A percentile compares a stretch with the other conserved stretches of the same genome.
These are phyloP conservation scores for Neotragus pygmaeus DNA, from an alignment of 2,113 vertebrate species.

Conservation along the genomic window DNA sequence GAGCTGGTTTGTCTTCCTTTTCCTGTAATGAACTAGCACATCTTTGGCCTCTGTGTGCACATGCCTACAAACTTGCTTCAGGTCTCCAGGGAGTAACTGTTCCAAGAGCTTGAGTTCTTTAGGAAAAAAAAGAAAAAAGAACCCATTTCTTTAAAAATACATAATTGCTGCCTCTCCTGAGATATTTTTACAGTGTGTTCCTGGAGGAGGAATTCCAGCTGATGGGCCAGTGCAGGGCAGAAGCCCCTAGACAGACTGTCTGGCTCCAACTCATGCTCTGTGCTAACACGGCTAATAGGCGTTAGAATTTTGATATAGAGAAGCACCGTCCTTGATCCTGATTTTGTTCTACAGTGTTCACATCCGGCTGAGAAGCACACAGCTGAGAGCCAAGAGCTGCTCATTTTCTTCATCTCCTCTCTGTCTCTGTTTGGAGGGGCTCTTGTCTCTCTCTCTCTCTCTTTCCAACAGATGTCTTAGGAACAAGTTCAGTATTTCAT, in stretches of 20 bases:
- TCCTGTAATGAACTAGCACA: neutral
- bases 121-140: neutral
- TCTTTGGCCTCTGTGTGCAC: neutral
- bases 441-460: neutral
- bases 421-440: neutral
- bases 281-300: constrained; percentile 65
- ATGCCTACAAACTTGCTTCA: neutral
- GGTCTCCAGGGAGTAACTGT: constrained; percentile 16
- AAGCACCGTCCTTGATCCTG: constrained; percentile 64
- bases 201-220: constrained; percentile 72
- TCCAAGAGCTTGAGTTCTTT: constrained; percentile 28
- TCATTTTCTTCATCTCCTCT: neutral
- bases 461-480: constrained; percentile 23
- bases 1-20: neutral
- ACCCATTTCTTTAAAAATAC: constrained; percentile 55
- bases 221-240: constrained; percentile 72
- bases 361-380: constrained; percentile 69
- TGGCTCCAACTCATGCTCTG: constrained; percentile 81
- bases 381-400: constrained; percentile 28
- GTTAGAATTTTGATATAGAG: constrained; percentile 76
- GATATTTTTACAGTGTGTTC: constrained; percentile 76
- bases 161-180: constrained; percentile 70
- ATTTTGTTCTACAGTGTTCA: constrained; percentile 56
- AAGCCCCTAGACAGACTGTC: constrained; percentile 81
- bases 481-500: constrained; percentile 43